Percentiles rank a stretch among this genome's conserved stretches.
phyloP scores from a whole-genome alignment of 2,797 vertebrate species.

The Amazona ochrocephala region DNA sequence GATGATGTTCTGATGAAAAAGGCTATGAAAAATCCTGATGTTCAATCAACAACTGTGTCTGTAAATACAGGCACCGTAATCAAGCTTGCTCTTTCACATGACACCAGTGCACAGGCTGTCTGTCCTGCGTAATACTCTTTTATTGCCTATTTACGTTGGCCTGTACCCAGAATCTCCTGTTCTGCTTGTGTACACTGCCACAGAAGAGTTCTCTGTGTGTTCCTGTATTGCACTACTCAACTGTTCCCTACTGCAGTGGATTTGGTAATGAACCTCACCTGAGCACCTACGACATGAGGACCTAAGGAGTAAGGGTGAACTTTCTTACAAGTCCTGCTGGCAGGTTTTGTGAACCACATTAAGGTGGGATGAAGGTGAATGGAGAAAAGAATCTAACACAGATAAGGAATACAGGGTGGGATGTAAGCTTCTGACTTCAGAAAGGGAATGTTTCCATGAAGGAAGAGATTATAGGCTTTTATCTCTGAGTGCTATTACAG shows the following conservation, averaged over 20 bases:
- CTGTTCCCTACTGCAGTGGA: background rate
- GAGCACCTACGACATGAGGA: background rate
- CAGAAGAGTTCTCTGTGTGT: background rate
- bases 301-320: background rate
- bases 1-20: no score
- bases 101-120: background rate
- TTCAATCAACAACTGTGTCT: background rate
- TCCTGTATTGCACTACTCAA: background rate
- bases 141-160: background rate
- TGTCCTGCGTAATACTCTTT: background rate
- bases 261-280: background rate
- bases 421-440: background rate
- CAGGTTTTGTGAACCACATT: background rate
- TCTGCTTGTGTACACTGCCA: accelerated
- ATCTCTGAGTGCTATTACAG: background rate
- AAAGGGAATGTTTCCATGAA: background rate
- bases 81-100: background rate
- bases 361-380: background rate
- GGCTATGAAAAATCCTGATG: background rate
- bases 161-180: background rate
- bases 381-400: background rate
- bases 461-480: background rate
- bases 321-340: background rate
- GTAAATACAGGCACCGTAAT: background rate
- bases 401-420: background rate